phyloP scores from a whole-genome alignment of 2,113 vertebrate species.

The Nothocercus julius region DNA sequence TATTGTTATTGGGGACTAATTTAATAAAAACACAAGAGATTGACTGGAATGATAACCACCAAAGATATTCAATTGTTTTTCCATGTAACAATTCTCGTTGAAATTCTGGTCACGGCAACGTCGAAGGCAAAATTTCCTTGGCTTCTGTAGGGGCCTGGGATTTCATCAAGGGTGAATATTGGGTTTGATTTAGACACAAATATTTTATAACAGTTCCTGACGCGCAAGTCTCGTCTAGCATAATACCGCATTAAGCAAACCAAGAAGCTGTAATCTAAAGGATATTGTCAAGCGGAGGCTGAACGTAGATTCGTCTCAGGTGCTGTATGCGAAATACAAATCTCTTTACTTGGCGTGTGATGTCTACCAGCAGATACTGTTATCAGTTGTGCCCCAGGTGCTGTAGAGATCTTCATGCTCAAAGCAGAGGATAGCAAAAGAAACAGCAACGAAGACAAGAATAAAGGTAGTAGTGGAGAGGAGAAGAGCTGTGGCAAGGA shows the following conservation, averaged over 20 bases:
- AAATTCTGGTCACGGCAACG: constrained; percentile 48
- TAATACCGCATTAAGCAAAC: constrained; percentile 19
- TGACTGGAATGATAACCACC: constrained; percentile 46
- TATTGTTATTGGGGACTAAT: constrained; percentile 48
- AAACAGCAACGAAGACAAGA: neutral
- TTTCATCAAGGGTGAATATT: constrained; percentile 50
- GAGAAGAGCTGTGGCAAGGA: neutral
- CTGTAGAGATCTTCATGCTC: neutral
- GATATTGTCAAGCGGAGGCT: neutral
- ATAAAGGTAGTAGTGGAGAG: neutral
- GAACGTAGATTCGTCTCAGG: neutral
- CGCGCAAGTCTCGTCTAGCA: neutral
- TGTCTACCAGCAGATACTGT: neutral
- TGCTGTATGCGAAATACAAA: constrained; percentile 10
- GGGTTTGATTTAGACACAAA: constrained; percentile 44
- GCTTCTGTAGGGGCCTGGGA: constrained; percentile 19
- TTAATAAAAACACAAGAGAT: constrained; percentile 48
- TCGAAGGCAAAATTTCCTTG: constrained; percentile 14
- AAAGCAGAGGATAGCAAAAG: neutral
- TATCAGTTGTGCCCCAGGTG: neutral
- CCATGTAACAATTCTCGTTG: neutral
- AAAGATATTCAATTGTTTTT: constrained; percentile 41
- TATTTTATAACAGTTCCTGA: constrained; percentile 16
- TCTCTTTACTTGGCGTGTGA: neutral
- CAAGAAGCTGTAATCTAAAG: neutral